Base-by-base conservation (phyloP, 92 coral and sea anemone species). In the Zoanthus solanderi region DNA sequence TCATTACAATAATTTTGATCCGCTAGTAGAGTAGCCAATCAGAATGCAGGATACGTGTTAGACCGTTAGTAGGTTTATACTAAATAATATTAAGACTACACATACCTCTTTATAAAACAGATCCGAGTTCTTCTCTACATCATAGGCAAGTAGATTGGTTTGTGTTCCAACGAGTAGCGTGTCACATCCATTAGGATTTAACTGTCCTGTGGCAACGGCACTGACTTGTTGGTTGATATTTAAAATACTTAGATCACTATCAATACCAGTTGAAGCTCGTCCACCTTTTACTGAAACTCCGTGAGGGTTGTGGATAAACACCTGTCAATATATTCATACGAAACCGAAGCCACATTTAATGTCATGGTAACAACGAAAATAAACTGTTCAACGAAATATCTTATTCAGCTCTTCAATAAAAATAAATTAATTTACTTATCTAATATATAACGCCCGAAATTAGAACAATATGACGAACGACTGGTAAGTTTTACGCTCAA, bases 141-240 rank as follows among this genome's bases (percentile, higher is more conserved):
- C 95, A 91, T 97, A 97, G 13, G 99, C 99, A 44, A 97, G 90
- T 17, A 97, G 79, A 82, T 95, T 95, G 10, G 99, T 95, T 0
- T 98, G 97, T 18, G 99, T 95, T 9, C 99, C 99, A 58, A 97
- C 93, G 15, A 97, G 88, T 60, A 97, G 84, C 7, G 89, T 92
- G 75, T 97, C 99, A 79, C 92, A 91, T 23, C 92, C 95, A 0
- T 95, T 88, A 32, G 76, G 66, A 48, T 90, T 92, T 50, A 97
- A 93, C 76, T 88, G 95, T 76, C 99, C 99, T 65, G 98, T 92
- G 28, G 94, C 93, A 15, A 97, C 95, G 45, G 99, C 94, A 72
- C 98, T 93, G 58, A 97, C 96, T 94, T 97, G 99, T 60, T 97
- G 99, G 78, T 97, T 97, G 90, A 97, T 95, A 76, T 97, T 97